Percentiles rank a stretch among this genome's conserved stretches.
Evolutionary conservation across 2,797 vertebrate genomes (phyloP).

Genomic region (Vespertilio murinus): DNA sequence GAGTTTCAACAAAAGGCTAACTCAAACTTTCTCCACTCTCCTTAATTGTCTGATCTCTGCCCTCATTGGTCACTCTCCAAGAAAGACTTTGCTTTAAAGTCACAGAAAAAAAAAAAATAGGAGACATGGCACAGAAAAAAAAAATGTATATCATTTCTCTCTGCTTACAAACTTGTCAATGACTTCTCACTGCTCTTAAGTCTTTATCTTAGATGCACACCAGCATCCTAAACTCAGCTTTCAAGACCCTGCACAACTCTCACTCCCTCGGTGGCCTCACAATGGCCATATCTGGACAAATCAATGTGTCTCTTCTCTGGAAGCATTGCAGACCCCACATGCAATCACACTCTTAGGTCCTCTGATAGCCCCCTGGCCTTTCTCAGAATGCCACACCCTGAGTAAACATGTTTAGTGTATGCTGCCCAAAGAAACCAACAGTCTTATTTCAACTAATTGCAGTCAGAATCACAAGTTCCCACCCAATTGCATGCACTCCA

Average conservation of each 20-base stretch:
- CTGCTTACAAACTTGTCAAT: background rate
- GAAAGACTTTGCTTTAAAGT: background rate
- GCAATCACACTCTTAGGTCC: background rate
- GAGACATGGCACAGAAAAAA: background rate
- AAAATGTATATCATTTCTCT: background rate
- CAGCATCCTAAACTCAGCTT: background rate
- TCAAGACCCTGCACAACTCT: background rate
- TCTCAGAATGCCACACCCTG: background rate
- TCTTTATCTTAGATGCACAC: background rate
- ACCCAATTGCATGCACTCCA: background rate
- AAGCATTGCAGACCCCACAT: background rate
- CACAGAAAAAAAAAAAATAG: background rate
- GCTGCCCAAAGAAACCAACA: background rate
- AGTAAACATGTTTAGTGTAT: background rate
- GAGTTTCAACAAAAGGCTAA: background rate
- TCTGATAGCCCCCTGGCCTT: background rate
- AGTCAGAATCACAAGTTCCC: background rate
- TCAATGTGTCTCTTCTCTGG: background rate
- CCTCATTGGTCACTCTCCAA: background rate
- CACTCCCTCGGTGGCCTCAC: background rate
- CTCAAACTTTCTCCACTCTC: background rate
- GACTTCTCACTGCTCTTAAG: background rate
- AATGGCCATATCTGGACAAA: background rate
- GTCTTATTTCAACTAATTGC: background rate
- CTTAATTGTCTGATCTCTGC: background rate